A percentile compares a stretch with the other conserved stretches of the same genome.
These are phyloP conservation scores for Papilio aristodemus DNA, from an alignment of 1,140 invertebrate species.

Conservation along the genomic window DNA sequence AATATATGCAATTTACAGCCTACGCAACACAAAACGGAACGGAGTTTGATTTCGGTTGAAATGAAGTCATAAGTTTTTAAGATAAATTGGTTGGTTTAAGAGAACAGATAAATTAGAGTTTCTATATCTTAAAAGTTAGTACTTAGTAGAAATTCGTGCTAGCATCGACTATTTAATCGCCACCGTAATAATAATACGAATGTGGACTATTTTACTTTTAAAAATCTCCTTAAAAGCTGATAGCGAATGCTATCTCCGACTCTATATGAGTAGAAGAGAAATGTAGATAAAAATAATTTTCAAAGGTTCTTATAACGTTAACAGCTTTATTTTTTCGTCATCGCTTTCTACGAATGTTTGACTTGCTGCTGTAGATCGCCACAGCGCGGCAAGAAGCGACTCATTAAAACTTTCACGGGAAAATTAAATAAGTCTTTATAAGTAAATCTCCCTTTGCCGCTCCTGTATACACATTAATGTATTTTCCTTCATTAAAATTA, in stretches of 20 bases:
- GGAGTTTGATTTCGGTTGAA: not conserved
- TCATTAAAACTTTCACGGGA: constrained; percentile 20
- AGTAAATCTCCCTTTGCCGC: not conserved
- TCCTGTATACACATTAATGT: not conserved
- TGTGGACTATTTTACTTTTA: too few species aligned
- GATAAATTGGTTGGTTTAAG: too few species aligned
- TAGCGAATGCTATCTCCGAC: too few species aligned
- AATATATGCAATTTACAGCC: constrained; percentile 14
- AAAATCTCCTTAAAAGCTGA: too few species aligned
- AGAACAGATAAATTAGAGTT: too few species aligned
- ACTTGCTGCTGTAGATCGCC: not conserved
- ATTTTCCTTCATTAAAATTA: constrained; percentile 18
- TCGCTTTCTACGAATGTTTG: not conserved
- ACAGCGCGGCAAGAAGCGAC: not conserved
- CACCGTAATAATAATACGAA: too few species aligned
- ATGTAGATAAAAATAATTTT: too few species aligned
- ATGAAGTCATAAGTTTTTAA: too few species aligned
- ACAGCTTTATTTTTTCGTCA: not conserved
- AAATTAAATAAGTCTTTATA: constrained; percentile 23
- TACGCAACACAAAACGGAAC: not conserved
- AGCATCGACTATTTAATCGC: too few species aligned
- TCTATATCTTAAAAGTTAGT: too few species aligned
- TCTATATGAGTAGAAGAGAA: too few species aligned
- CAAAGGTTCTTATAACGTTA: not conserved
- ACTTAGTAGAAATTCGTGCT: too few species aligned